A percentile compares a stretch with the other conserved stretches of the same genome.
Evolutionary conservation across 2,113 vertebrate species (phyloP).

Genomic region (Ceuthmochares aereus): DNA sequence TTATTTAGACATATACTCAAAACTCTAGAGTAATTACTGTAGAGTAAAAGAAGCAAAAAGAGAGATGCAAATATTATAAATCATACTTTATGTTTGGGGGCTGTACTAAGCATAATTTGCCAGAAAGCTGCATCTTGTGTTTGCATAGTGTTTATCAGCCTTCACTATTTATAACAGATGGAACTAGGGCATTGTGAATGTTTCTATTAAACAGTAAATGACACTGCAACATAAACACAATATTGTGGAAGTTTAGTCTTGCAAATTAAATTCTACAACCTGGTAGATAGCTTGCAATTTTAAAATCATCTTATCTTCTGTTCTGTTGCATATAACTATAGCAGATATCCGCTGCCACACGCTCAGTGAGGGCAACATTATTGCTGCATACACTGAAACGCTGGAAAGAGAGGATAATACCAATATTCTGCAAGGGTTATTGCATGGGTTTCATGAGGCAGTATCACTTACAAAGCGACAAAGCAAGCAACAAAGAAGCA

Average conservation of each 20-base stretch:
- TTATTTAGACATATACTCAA: conserved; percentile 76
- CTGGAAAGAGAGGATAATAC: not conserved
- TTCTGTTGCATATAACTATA: conserved; percentile 31
- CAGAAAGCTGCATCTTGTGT: conserved; percentile 78
- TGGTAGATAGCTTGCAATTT: conserved; percentile 75
- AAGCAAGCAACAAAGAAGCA: not conserved
- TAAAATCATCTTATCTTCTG: conserved; percentile 67
- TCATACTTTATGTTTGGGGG: conserved; percentile 74
- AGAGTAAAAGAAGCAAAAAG: conserved; percentile 47
- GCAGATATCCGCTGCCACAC: conserved; percentile 34
- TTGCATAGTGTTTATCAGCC: conserved; percentile 78
- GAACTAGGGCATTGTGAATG: conserved; percentile 75
- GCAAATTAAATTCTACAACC: conserved; percentile 81
- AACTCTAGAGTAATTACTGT: conserved; percentile 67
- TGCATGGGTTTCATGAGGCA: not conserved
- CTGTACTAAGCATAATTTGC: conserved; percentile 70
- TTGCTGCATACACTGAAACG: not conserved
- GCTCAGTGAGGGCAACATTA: not conserved
- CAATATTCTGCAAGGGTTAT: not conserved
- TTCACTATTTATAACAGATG: conserved; percentile 81
- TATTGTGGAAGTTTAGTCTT: conserved; percentile 80
- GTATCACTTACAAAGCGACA: not conserved
- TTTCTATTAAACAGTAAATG: conserved; percentile 83
- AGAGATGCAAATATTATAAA: conserved; percentile 75
- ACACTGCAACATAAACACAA: conserved; percentile 78